Evolutionary conservation across 2,888 invertebrate genomes (phyloP).

Genomic region (Chrysolina americana): DNA sequence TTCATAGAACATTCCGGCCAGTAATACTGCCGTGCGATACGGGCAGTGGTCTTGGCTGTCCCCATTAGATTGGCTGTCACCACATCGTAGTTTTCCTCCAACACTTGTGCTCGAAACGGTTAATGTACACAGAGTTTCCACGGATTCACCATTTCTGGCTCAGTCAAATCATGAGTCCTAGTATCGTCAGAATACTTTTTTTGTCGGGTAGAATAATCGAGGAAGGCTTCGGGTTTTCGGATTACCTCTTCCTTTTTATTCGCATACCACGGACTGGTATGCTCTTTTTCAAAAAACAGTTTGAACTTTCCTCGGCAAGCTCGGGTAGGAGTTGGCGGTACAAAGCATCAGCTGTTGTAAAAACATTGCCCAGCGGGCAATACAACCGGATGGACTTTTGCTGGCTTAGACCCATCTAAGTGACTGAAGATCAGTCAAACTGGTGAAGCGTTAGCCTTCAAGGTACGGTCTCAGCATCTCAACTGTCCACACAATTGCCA

Average conservation of each 20-base stretch:
- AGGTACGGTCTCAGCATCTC: slow-evolving; percentile 47
- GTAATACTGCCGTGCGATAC: too few species aligned
- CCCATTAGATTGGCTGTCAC: not conserved
- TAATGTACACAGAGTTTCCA: slow-evolving; percentile 33
- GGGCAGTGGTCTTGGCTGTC: too few species aligned
- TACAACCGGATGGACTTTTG: slow-evolving; percentile 25
- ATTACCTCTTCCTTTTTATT: not conserved
- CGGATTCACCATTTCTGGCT: slow-evolving; percentile 28
- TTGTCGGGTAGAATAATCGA: not conserved
- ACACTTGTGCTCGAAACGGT: not conserved
- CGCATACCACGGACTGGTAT: slow-evolving; percentile 7
- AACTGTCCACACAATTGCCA: slow-evolving; percentile 55
- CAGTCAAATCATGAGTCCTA: slow-evolving; percentile 27
- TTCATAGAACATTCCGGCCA: too few species aligned
- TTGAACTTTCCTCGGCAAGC: not conserved
- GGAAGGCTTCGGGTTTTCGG: not conserved
- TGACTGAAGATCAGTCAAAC: slow-evolving; percentile 53
- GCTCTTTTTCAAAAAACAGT: not conserved
- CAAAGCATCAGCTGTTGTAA: slow-evolving; percentile 42
- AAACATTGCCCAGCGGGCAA: slow-evolving; percentile 35
- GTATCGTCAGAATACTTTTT: slow-evolving; percentile 27
- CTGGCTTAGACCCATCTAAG: slow-evolving; percentile 47
- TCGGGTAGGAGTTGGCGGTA: slow-evolving; percentile 32
- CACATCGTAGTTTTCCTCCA: not conserved
- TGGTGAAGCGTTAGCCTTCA: slow-evolving; percentile 51